Evolutionary conservation across 2,888 invertebrate genomes (phyloP), one percentile per base, ranked within the genome.

Genomic region (Sicus ferrugineus): DNA sequence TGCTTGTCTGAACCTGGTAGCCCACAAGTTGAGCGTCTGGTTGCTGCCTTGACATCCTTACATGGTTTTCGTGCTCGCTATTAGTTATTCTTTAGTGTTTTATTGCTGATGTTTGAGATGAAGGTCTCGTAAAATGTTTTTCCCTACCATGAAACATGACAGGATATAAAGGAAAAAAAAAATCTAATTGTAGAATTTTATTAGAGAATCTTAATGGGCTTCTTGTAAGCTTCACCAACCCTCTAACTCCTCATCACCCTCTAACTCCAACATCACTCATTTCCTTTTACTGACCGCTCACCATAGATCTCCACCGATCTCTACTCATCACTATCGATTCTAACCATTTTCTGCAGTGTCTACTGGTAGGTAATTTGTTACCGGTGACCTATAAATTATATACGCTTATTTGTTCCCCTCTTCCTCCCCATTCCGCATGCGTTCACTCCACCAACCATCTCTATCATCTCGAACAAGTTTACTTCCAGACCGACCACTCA

Each of bases 311-410:
- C 31, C 30, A 34, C 14, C 34, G 34, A 34, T 34, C 34, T 34
- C 34, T 16, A 4, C 42, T 2, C 42, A 7, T 5, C 9, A 21
- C 3, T 21, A 16, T 19, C 23, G 50, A 21, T 50, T 50, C 19
- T 19, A 16, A 19, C 61, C 23, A 38, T 61, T 28, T 14, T 62
- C n/a, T n/a, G n/a, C n/a, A n/a, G n/a, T n/a, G n/a, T n/a, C n/a
- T n/a, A n/a, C n/a, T n/a, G 11, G 30, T 26, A 7, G 26, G 46
- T 50, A 81, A 81, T 80, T 81, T 81, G 81, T 81, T 77, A 80
- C 82, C 78, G 80, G 77, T 82, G 82, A 82, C 82, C 82, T 80
- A 82, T 81, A 82, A 82, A 82, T 79, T 81, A 75, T 77, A 77
- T 78, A 76, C 77, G 78, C 65, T 63, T 65, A 38, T 58, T 58